Evolutionary conservation across 2,797 vertebrate genomes (phyloP).

Genomic region (Rhinichthys osculus): DNA sequence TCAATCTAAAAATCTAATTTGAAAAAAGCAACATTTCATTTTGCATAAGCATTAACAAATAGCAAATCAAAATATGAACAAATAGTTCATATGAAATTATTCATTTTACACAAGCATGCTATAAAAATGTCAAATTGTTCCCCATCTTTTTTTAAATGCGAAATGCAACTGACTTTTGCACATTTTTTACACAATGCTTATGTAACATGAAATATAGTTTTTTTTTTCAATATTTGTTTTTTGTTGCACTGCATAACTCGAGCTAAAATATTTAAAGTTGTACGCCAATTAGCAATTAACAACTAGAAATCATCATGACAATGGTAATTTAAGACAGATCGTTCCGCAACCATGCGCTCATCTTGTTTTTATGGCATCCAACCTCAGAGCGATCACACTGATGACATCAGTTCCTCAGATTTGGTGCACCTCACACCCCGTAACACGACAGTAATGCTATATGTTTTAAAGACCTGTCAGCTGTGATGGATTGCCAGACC

Average conservation of each 20-base stretch:
- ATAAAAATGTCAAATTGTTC: background rate
- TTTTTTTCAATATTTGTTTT: background rate
- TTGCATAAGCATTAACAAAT: background rate
- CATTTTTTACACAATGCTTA: background rate
- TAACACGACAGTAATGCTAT: slow-evolving; percentile 63
- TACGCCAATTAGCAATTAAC: slow-evolving; percentile 49
- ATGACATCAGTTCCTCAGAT: slow-evolving; percentile 61
- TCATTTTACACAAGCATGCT: too few species aligned
- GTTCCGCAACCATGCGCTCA: slow-evolving; percentile 27
- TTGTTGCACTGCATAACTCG: slow-evolving; percentile 16
- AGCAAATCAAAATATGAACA: background rate
- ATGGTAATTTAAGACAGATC: slow-evolving; percentile 55
- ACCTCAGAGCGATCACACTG: slow-evolving; percentile 29
- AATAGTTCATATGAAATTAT: background rate
- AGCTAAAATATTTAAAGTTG: slow-evolving; percentile 43
- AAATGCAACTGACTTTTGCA: too few species aligned
- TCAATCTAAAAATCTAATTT: background rate
- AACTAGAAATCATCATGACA: slow-evolving; percentile 59
- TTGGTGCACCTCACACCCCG: slow-evolving; percentile 61
- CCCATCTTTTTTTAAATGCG: background rate
- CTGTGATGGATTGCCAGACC: slow-evolving; percentile 30
- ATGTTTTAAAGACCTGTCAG: slow-evolving; percentile 38
- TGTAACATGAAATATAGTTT: background rate
- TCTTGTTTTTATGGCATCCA: slow-evolving; percentile 1
- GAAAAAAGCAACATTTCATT: background rate